A percentile compares a stretch with the other conserved stretches of the same genome.
Evolutionary conservation across 1,140 invertebrate genomes (phyloP).

Genomic region (Neomicropteryx cornuta): DNA sequence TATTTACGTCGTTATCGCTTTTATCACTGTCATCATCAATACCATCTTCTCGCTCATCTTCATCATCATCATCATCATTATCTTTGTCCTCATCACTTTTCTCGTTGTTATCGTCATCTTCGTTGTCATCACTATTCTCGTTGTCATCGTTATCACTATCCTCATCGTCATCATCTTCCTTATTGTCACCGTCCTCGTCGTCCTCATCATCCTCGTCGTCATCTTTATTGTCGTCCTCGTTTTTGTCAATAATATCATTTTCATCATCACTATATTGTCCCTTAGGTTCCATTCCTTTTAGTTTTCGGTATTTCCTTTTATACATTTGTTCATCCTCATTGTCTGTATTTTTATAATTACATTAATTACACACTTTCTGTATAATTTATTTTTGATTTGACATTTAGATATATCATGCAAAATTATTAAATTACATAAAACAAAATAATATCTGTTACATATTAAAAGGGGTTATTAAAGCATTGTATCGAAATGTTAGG

Average conservation of each 20-base stretch:
- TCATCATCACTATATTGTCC: constrained; percentile 36
- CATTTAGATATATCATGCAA: too few relatives aligned
- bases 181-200: constrained; percentile 33
- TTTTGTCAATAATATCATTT: constrained; percentile 36
- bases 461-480: too few relatives aligned
- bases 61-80: constrained; percentile 30
- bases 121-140: constrained; percentile 32
- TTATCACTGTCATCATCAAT: constrained; percentile 37
- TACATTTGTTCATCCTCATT: not conserved
- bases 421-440: too few relatives aligned
- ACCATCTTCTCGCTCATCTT: constrained; percentile 38
- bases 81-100: constrained; percentile 31
- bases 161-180: constrained; percentile 38
- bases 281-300: constrained; percentile 25
- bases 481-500: too few relatives aligned
- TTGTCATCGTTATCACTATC: constrained; percentile 35
- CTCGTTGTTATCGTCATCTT: constrained; percentile 27
- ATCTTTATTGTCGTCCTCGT: constrained; percentile 29
- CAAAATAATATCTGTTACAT: too few relatives aligned
- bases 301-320: constrained; percentile 1
- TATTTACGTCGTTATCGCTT: constrained; percentile 37
- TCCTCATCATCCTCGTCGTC: constrained; percentile 28
- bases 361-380: too few relatives aligned
- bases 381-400: too few relatives aligned
- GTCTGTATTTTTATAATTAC: too few relatives aligned